Evolutionary conservation across 1,140 invertebrate species (phyloP).

Genomic region (Camponotus vicinus): DNA sequence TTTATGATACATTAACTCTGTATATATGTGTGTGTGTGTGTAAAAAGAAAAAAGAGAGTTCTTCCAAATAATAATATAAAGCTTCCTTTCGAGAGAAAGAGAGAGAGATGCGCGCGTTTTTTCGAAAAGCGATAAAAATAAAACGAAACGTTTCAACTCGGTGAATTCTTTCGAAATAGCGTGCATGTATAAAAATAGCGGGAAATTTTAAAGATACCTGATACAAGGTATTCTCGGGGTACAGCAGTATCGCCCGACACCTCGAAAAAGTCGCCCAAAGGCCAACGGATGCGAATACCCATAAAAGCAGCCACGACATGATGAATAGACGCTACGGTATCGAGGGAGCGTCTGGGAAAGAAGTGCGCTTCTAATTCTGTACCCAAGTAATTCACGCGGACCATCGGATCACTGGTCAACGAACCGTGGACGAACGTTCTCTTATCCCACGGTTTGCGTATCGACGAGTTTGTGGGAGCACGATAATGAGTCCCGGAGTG

Average conservation of each 20-base stretch:
- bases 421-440: conserved; percentile 54
- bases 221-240: conserved; percentile 41
- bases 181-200: not conserved
- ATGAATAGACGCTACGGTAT: not conserved
- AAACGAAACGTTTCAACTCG: not conserved
- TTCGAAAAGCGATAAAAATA: not conserved
- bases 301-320: conserved; percentile 30
- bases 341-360: not conserved
- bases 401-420: conserved; percentile 63
- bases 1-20: not conserved
- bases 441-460: conserved; percentile 5
- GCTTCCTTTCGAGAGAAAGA: not conserved
- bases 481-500: conserved; percentile 66
- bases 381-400: conserved; percentile 37
- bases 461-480: conserved; percentile 57
- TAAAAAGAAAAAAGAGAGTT: not conserved
- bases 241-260: conserved; percentile 51
- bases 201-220: conserved; percentile 62
- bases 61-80: not conserved
- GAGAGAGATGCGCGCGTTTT: no score
- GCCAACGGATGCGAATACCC: conserved; percentile 4
- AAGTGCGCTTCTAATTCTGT: not conserved
- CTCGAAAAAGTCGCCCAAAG: conserved; percentile 7
- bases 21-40: no score
- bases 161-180: conserved; percentile 23